Conservation (phyloP, 2,113 vertebrate genomes). For the Corythornis madagascariensis region DNA sequence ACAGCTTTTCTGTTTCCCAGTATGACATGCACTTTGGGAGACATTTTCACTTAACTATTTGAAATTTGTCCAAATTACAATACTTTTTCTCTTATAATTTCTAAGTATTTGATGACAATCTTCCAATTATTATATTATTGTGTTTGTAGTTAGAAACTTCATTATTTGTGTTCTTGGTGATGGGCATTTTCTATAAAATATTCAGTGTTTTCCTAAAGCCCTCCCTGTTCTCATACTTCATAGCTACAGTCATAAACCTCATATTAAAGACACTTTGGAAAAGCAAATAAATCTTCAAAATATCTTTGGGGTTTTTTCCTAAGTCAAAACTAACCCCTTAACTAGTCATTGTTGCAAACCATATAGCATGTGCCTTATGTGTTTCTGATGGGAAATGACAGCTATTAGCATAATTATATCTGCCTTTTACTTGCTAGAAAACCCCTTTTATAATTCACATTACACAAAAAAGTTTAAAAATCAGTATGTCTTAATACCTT, state of each 20-base stretch:
- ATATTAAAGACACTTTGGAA: not conserved
- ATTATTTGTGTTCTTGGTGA: not conserved
- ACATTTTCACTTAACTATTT: not conserved
- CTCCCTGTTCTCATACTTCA: not conserved
- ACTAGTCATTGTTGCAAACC: not conserved
- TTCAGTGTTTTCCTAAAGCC: not conserved
- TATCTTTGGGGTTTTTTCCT: not conserved
- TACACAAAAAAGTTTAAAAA: not conserved
- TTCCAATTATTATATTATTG: not conserved
- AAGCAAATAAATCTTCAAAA: not conserved
- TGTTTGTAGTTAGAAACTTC: not conserved
- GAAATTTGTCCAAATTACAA: not conserved
- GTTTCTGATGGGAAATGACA: not conserved
- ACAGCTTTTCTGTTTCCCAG: not conserved
- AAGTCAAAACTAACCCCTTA: not conserved
- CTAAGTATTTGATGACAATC: not conserved
- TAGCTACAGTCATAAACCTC: not conserved
- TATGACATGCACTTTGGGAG: not conserved
- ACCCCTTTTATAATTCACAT: not conserved
- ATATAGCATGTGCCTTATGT: not conserved
- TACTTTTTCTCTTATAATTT: not conserved
- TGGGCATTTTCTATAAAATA: conserved; percentile 3
- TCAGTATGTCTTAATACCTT: not conserved
- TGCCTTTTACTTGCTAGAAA: not conserved
- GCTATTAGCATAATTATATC: not conserved